Evolutionary conservation across 2,113 vertebrate species (phyloP).

Genomic region (Pangasianodon hypophthalmus): DNA sequence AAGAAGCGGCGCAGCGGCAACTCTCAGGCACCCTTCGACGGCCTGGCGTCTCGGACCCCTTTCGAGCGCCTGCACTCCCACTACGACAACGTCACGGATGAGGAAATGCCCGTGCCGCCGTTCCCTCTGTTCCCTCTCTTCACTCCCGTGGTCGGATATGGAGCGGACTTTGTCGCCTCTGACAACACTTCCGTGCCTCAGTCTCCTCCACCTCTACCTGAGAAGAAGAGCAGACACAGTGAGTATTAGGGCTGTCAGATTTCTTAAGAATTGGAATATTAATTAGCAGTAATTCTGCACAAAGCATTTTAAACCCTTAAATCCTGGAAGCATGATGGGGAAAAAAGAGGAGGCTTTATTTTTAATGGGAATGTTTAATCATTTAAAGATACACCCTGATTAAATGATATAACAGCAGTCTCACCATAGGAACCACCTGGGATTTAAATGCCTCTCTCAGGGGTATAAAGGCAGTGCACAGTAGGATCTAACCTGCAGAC

Average conservation of each 20-base stretch:
- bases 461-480: neutral
- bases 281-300: neutral
- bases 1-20: constrained; percentile 85
- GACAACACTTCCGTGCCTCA: constrained; percentile 69
- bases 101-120: constrained; percentile 70
- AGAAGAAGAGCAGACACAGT: constrained; percentile 93
- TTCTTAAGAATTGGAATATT: neutral
- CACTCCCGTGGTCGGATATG: constrained; percentile 69
- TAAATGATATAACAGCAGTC: neutral
- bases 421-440: neutral
- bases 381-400: neutral
- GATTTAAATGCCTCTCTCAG: neutral
- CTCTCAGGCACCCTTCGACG: constrained; percentile 66
- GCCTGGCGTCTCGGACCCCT: constrained; percentile 63
- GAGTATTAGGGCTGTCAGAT: constrained; percentile 63
- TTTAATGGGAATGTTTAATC: neutral
- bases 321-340: neutral
- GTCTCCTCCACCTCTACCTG: constrained; percentile 86
- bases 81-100: constrained; percentile 82
- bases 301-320: neutral
- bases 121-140: constrained; percentile 72
- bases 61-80: constrained; percentile 76
- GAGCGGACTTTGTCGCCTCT: constrained; percentile 68
- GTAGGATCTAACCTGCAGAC: neutral
- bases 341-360: neutral